phyloP scores from a whole-genome alignment of 2,888 invertebrate genomes.

The Entomobrya multifasciata region DNA sequence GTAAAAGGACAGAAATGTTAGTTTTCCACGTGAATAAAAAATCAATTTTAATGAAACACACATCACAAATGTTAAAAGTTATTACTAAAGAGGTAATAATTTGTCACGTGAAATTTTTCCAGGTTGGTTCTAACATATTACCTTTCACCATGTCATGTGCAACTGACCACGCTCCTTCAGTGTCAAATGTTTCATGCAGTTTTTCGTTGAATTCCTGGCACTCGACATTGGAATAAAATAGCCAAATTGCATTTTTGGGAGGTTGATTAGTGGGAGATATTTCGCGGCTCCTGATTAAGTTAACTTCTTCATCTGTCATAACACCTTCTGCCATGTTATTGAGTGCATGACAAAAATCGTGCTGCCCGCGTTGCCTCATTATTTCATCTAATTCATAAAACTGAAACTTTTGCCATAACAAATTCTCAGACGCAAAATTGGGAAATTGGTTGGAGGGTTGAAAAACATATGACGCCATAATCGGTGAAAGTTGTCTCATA shows the following conservation, averaged over 20 bases:
- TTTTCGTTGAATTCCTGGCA: constrained; percentile 57
- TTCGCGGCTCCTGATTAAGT: background rate
- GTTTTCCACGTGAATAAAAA: background rate
- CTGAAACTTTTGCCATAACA: too few species aligned
- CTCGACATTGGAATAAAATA: constrained; percentile 66
- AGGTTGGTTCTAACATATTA: too few species aligned
- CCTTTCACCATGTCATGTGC: constrained; percentile 42
- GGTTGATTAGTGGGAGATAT: background rate
- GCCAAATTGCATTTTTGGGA: background rate
- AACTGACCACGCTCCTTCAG: constrained; percentile 10
- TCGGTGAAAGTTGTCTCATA: too few species aligned
- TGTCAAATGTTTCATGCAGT: background rate
- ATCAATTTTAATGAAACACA: too few species aligned
- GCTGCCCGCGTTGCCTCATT: constrained; percentile 69
- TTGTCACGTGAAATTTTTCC: too few species aligned
- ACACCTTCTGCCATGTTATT: constrained; percentile 2
- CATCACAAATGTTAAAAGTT: background rate
- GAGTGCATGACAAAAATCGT: constrained; percentile 55
- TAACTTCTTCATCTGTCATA: background rate
- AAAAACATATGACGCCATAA: too few species aligned
- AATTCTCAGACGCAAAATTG: too few species aligned
- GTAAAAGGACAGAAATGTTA: too few species aligned
- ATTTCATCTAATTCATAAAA: too few species aligned
- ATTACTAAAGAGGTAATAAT: background rate
- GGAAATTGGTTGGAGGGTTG: too few species aligned